phyloP scores from a whole-genome alignment of 2,113 vertebrate genomes.

The Entosphenus tridentatus region DNA sequence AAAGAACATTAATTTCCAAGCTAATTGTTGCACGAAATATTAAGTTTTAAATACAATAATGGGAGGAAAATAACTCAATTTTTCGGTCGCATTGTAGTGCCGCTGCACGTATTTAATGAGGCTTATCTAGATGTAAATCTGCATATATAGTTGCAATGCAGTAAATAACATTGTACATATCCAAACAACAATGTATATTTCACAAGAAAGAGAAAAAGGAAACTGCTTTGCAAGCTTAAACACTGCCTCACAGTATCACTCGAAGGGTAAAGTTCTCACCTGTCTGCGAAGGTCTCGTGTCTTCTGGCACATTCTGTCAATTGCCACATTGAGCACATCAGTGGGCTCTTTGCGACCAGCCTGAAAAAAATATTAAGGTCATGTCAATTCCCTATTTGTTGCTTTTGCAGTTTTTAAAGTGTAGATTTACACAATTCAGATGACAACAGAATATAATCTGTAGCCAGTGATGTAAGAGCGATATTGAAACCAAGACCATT shows the following conservation, averaged over 20 bases:
- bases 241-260: neutral
- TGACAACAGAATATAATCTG: too few species aligned
- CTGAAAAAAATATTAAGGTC: neutral
- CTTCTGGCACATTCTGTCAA: conserved; percentile 4
- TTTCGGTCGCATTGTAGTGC: too few species aligned
- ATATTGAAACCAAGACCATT: too few species aligned
- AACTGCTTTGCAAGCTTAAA: neutral
- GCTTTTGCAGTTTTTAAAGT: too few species aligned
- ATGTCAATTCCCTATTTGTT: too few species aligned
- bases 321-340: neutral
- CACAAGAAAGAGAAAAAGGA: neutral
- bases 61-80: too few species aligned
- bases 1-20: too few species aligned
- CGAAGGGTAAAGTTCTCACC: neutral
- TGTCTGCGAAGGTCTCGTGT: neutral
- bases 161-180: neutral
- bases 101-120: too few species aligned
- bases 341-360: conserved; percentile 2
- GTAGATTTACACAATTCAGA: too few species aligned
- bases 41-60: too few species aligned
- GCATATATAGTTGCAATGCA: neutral
- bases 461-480: too few species aligned
- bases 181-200: neutral
- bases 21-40: too few species aligned
- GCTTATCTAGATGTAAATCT: neutral